Base-by-base conservation (phyloP, 2,888 invertebrate genomes). In the Augiades crinisus region DNA sequence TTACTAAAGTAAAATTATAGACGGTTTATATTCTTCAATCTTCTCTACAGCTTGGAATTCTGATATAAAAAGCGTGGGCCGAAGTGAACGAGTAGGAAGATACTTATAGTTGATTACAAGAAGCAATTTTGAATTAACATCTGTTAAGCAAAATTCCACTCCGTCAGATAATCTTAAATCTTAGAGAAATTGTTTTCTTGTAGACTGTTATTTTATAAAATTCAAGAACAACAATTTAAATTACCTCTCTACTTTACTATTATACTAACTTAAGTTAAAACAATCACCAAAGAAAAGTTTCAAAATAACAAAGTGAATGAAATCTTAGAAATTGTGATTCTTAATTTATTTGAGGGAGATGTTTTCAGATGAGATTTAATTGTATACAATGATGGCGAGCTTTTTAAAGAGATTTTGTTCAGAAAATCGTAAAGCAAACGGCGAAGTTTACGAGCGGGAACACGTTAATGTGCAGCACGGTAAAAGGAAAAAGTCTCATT, bases 391-490 rank as follows among this genome's bases (percentile, higher is more conserved):
- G 49, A 50, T 50, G 33, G 34, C 19, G 37, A 51, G 44, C 27
- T 51, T 51, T 45, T 52, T 52, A 38, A 45, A 52, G 38, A 45
- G 38, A 52, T 45, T 45, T 52, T 45, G 52, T 52, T 45, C 52
- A 45, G 45, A 52, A 52, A 52, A 45, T 45, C 52, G 45, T 52
- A 52, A 52, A 52, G 31, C 52, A 52, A 52, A 52, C 44, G 37
- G 38, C 52, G 52, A 38, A 52, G 45, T 52, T 52, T 52, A 52
- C 52, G 52, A 52, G 38, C 52, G 40, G 40, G 52, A 52, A 46
- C 52, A 52, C 52, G 46, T 45, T 46, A 40, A 52, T 46, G 52
- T 52, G 33, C 17, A 52, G 40, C 40, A 52, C 37, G 51, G 45
- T 52, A 52, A 52, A 52, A 52, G 38, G 33, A 52, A 52, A 52